These are phyloP conservation scores for Triops cancriformis DNA, from an alignment of 1,140 invertebrate species.

Conservation along the genomic window DNA sequence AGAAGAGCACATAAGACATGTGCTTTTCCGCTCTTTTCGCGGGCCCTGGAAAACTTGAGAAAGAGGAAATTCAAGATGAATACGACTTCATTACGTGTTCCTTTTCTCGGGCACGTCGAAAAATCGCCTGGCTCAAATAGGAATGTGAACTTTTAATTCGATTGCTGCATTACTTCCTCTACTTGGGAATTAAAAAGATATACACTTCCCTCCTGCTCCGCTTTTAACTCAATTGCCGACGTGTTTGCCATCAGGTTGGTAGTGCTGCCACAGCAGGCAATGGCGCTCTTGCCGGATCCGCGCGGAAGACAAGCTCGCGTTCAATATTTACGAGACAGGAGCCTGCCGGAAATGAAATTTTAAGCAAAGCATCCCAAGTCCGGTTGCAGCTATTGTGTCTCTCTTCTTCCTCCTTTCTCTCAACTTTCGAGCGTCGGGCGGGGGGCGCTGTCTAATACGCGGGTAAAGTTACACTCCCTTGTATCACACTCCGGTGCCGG, in stretches of 20 bases:
- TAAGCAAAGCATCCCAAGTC: constrained; percentile 1
- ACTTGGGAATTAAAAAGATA: background rate
- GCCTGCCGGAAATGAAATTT: background rate
- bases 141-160: background rate
- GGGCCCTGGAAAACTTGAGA: background rate
- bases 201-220: background rate
- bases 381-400: background rate
- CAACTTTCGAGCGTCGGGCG: background rate
- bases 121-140: background rate
- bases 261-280: background rate
- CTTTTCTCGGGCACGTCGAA: background rate
- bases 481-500: background rate
- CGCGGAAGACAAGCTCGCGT: background rate
- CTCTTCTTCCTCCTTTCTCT: background rate
- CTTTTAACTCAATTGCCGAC: background rate
- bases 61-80: background rate
- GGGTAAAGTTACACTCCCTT: background rate
- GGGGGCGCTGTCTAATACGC: background rate
- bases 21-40: background rate
- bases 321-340: background rate
- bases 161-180: background rate
- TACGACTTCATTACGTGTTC: background rate
- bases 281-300: background rate
- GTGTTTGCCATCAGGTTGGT: background rate
- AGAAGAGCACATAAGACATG: background rate